A percentile compares a stretch with the other conserved stretches of the same genome.
phyloP scores from a whole-genome alignment of 2,888 invertebrate species.

The Leistus spinibarbis region DNA sequence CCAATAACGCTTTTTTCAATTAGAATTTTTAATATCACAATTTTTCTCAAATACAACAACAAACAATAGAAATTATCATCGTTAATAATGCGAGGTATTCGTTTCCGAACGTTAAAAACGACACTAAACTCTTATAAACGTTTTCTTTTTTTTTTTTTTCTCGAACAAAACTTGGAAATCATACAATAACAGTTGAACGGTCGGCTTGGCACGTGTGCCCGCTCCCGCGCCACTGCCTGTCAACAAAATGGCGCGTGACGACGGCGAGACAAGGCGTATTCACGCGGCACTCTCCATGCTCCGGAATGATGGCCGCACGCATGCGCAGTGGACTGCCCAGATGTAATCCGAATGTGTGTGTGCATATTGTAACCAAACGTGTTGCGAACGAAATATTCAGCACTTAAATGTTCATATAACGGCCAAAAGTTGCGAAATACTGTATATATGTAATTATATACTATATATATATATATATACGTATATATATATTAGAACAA shows the following conservation, averaged over 20 bases:
- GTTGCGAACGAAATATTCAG: slow-evolving; percentile 45
- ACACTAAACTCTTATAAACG: slow-evolving; percentile 30
- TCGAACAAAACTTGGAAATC: not conserved
- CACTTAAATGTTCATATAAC: slow-evolving; percentile 49
- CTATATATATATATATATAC: not conserved
- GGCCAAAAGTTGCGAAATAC: slow-evolving; percentile 53
- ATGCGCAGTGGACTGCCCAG: slow-evolving; percentile 42
- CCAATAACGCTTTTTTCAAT: slow-evolving; percentile 33
- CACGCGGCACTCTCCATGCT: not conserved
- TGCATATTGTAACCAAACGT: slow-evolving; percentile 57
- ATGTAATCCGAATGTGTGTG: slow-evolving; percentile 58
- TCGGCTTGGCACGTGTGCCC: not conserved
- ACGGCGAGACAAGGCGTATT: not conserved
- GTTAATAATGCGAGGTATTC: slow-evolving; percentile 39
- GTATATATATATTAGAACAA: slow-evolving; percentile 29
- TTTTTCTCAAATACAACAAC: slow-evolving; percentile 35
- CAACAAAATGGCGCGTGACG: not conserved
- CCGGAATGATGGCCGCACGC: slow-evolving; percentile 1
- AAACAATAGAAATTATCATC: slow-evolving; percentile 38
- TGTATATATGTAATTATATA: slow-evolving; percentile 35
- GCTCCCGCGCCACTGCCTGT: not conserved
- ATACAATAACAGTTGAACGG: slow-evolving; percentile 2
- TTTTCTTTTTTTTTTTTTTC: slow-evolving; percentile 2
- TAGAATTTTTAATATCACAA: slow-evolving; percentile 40
- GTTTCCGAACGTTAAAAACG: slow-evolving; percentile 38